phyloP scores from a whole-genome alignment of 2,888 invertebrate species.

The Cantharis rustica region DNA sequence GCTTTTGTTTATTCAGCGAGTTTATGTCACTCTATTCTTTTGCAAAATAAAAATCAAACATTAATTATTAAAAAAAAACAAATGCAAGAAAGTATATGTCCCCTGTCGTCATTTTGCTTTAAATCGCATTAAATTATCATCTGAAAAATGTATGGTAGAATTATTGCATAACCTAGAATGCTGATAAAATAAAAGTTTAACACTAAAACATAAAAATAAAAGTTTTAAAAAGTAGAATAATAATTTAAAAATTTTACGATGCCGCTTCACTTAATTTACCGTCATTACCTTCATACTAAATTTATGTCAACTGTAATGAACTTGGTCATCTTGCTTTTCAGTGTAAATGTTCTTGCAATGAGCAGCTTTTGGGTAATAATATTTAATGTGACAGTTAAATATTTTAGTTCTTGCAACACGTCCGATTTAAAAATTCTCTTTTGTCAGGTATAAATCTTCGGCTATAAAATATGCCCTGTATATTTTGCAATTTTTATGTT shows the following conservation, averaged over 20 bases:
- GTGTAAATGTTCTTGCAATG: background rate
- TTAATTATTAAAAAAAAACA: too few relatives aligned
- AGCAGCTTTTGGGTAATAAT: background rate
- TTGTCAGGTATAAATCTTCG: background rate
- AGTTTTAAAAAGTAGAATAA: background rate
- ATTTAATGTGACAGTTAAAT: constrained; percentile 6
- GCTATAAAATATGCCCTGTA: background rate
- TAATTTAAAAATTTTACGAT: background rate
- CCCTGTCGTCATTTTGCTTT: background rate
- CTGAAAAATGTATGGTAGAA: background rate
- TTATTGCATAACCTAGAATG: background rate
- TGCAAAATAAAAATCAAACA: background rate
- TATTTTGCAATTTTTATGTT: background rate
- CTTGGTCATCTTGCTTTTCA: background rate
- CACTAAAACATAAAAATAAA: background rate
- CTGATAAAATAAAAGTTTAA: background rate
- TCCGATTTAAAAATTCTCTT: background rate
- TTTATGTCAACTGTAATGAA: constrained; percentile 27
- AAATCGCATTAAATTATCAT: background rate
- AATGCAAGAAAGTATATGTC: background rate
- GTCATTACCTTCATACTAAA: constrained; percentile 4
- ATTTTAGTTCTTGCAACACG: background rate
- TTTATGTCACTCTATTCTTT: background rate
- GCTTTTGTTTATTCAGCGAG: background rate
- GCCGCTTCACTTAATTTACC: background rate